Base-by-base conservation (phyloP, 2,888 invertebrate species). In the Candidula unifasciata region DNA sequence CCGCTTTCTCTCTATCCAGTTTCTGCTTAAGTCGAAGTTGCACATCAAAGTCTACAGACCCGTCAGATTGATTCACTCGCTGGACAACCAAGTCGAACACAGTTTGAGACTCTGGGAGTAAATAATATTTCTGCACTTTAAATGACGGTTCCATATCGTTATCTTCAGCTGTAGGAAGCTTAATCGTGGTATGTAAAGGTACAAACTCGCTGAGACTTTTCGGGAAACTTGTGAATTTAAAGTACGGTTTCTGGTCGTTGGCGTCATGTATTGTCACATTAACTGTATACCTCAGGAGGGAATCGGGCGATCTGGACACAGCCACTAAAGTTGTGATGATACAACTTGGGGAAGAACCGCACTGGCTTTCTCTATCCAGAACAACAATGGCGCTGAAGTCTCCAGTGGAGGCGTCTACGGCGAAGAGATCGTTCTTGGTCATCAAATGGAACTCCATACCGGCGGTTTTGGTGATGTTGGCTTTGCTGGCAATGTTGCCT, bases 181-280 rank as follows among this genome's bases (percentile, higher is more conserved):
- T 76, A n/a, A 82, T 73, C 3, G 83, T 86, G 10, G 83, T 79
- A 52, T 85, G 84, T 16, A 86, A 16, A 1, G 83, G 35, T n/a
- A 78, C 83, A 5, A 69, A 21, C 66, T 88, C 88, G 21, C 85
- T 83, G 18, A 88, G 60, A 21, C 79, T 79, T 60, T 79, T 77
- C 33, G 77, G 64, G 33, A 76, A 88, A 21, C n/a, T 78, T n/a
- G 84, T 79, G 64, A 83, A 77, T 3, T 54, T 33, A 68, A 87
- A 88, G 18, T 54, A 44, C 16, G 88, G 88, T 24, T 78, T 60
- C 64, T 87, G 85, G 52, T 88, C 88, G 71, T 88, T 88, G 74
- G 82, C 80, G 76, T 88, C 88, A 35, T 82, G 44, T 2, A 88
- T 74, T 13, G 83, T 81, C 16, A 88, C 83, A 30, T 82, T 60